Evolutionary conservation across 2,113 vertebrate species (phyloP), one percentile per base, ranked within the genome.

Genomic region (Muntiacus reevesi): DNA sequence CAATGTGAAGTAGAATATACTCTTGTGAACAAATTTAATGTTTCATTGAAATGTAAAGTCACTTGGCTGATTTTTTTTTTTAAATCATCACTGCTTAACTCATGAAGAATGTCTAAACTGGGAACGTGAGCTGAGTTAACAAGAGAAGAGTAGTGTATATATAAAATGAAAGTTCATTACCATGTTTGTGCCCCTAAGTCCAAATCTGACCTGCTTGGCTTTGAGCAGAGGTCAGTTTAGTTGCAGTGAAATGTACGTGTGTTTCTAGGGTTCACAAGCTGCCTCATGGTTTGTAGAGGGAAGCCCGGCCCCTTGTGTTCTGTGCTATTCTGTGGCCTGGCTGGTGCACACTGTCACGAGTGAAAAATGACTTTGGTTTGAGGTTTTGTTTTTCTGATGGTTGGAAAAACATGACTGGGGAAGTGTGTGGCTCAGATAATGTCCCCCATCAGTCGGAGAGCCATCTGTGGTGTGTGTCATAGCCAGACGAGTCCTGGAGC

Each of bases 281-380:
- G 82, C 67, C 86, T 74, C 62, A 40, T 95, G 40, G 28, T 64
- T 96, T 64, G 1, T 45, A 60, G 43, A 94, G 50, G 25, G 85
- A 94, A 64, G 50, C 79, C 33, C 12, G 21, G 15, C n/a, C 50
- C 47, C 15, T 19, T 40, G 2, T 71, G 13, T 64, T 95, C 71
- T 92, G 27, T 91, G 85, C 86, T 23, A 1, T 84, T 67, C 43
- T 54, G 43, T 79, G 78, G 33, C 90, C 87, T 89, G 91, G 11
- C 67, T 92, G 62, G 50, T 88, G 78, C 82, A 64, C 57, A 45
- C 27, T 59, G 92, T 97, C 88, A 43, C 36, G 28, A 93, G 2
- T 92, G 85, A 91, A 74, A 78, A 92, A 89, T 96, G 95, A 67
- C 93, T 98, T 98, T 94, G 30, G 67, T 86, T 96, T 78, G 71